Conservation (phyloP, 2,888 invertebrate species). For the Frankliniella intonsa region DNA sequence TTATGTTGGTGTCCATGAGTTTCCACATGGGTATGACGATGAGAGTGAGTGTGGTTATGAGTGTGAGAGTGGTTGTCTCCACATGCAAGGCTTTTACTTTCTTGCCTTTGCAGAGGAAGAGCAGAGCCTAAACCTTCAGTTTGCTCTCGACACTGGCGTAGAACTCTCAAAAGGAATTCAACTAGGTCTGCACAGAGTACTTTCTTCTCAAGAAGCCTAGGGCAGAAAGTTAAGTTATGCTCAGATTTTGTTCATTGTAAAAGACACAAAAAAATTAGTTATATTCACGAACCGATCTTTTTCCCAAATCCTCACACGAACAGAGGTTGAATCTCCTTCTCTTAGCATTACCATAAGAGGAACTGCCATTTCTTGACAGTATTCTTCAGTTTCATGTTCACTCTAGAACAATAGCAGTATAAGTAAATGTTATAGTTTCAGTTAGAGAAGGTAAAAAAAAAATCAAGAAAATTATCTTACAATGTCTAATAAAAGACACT, state of each 20-base stretch:
- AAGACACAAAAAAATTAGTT: not conserved
- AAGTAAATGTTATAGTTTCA: conserved; percentile 23
- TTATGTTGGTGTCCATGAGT: not conserved
- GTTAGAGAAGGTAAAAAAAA: conserved; percentile 26
- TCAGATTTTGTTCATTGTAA: not conserved
- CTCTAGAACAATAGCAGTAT: conserved; percentile 44
- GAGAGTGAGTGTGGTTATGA: not conserved
- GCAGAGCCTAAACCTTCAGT: not conserved
- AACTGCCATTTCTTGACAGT: conserved; percentile 57
- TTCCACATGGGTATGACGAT: not conserved
- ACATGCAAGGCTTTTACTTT: not conserved
- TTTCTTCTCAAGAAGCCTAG: conserved; percentile 60
- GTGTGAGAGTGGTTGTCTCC: not conserved
- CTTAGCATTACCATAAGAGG: conserved; percentile 61
- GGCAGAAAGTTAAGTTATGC: conserved; percentile 30
- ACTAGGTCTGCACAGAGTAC: conserved; percentile 59
- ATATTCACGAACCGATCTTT: conserved; percentile 49
- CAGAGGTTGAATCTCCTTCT: conserved; percentile 54
- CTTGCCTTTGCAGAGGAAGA: not conserved
- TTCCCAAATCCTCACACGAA: conserved; percentile 58
- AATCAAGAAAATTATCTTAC: conserved; percentile 34
- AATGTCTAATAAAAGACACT: conserved; percentile 58
- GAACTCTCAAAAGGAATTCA: conserved; percentile 61
- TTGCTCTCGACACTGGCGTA: not conserved
- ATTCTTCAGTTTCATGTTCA: conserved; percentile 62